A percentile compares a stretch with the other conserved stretches of the same genome.
Evolutionary conservation across 2,888 invertebrate genomes (phyloP).

Genomic region (Arrhopalites spinosus): DNA sequence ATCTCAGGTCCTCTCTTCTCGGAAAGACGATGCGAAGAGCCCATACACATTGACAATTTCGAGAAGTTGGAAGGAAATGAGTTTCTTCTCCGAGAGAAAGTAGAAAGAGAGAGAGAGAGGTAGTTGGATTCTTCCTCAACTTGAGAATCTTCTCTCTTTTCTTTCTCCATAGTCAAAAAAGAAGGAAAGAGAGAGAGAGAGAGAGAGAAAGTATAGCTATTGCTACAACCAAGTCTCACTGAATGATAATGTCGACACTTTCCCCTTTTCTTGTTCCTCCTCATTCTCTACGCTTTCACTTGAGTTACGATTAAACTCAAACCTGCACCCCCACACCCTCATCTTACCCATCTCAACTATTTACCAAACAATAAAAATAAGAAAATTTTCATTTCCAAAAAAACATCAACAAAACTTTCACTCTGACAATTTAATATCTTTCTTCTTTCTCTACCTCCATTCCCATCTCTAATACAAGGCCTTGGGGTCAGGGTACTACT

Average conservation of each 20-base stretch:
- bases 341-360: no score
- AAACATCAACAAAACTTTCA: no score
- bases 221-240: slow-evolving; percentile 1
- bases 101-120: background rate
- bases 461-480: no score
- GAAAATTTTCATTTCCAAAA: no score
- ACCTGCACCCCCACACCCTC: background rate
- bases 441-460: background rate
- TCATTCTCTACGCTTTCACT: slow-evolving; percentile 2
- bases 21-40: background rate
- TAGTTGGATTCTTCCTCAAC: background rate
- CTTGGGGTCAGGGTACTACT: no score
- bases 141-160: background rate
- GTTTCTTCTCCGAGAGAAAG: slow-evolving; percentile 19
- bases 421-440: background rate
- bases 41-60: background rate
- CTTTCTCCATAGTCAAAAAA: background rate
- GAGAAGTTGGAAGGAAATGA: slow-evolving; percentile 20
- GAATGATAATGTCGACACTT: slow-evolving; percentile 19
- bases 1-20: background rate
- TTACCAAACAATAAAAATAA: no score
- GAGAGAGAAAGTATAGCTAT: background rate
- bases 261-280: background rate
- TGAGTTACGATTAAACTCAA: slow-evolving; percentile 1
- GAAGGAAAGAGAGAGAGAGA: background rate